phyloP scores from a whole-genome alignment of 2,113 vertebrate genomes.

The Spilogale gracilis region DNA sequence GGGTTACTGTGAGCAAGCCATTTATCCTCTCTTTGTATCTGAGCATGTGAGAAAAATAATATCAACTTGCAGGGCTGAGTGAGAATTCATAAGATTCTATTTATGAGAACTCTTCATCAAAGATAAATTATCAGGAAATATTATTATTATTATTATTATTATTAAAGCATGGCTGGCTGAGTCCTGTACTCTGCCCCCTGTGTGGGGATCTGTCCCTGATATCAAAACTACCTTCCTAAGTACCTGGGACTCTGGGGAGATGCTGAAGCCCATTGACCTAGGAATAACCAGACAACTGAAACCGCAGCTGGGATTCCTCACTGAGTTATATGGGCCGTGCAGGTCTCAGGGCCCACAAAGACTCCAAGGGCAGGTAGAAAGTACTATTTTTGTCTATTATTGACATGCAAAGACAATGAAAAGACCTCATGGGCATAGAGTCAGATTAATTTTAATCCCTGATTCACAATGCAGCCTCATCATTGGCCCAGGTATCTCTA shows the following conservation, averaged over 20 bases:
- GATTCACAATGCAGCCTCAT: neutral
- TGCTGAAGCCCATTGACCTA: neutral
- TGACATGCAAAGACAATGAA: neutral
- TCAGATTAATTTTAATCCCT: neutral
- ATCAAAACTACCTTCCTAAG: neutral
- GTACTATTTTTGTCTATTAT: neutral
- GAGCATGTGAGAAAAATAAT: neutral
- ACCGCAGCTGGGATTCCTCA: neutral
- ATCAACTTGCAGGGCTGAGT: neutral
- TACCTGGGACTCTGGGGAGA: neutral
- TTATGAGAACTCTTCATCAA: neutral
- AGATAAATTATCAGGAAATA: neutral
- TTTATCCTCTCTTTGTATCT: conserved; percentile 1
- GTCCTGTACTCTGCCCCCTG: neutral
- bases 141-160: neutral
- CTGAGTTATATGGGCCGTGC: neutral
- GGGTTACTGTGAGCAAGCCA: neutral
- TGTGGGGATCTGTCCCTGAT: conserved; percentile 1
- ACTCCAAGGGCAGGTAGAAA: neutral
- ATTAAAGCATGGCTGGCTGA: neutral
- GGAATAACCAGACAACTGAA: conserved; percentile 32
- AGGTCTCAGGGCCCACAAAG: neutral
- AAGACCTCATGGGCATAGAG: neutral
- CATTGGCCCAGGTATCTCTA: neutral
- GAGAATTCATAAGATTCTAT: neutral